Conservation (phyloP, 2,888 invertebrate species). For the Orchesella flavescens region DNA sequence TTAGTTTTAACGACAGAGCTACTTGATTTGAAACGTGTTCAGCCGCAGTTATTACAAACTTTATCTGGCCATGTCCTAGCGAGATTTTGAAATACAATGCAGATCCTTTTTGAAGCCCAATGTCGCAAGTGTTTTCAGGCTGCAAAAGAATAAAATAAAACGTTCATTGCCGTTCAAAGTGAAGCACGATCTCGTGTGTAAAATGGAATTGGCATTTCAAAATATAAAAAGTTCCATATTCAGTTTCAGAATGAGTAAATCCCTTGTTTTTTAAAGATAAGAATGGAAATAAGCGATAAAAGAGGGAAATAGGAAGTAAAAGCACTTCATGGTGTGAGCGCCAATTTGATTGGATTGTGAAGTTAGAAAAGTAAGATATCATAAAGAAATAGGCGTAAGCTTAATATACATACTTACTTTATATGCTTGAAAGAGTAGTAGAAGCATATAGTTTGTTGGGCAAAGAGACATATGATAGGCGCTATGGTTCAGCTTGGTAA, state of each 20-base stretch:
- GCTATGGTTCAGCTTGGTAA: slow-evolving; percentile 13
- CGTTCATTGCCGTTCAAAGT: slow-evolving; percentile 13
- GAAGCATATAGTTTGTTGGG: not conserved
- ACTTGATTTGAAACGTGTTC: no score
- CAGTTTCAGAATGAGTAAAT: not conserved
- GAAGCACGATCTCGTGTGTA: slow-evolving; percentile 39
- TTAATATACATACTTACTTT: no score
- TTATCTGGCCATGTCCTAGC: no score
- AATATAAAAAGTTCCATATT: not conserved
- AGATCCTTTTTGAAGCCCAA: no score
- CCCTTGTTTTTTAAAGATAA: slow-evolving; percentile 8
- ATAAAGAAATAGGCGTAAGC: not conserved
- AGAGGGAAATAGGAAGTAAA: not conserved
- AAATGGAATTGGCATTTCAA: slow-evolving; percentile 34
- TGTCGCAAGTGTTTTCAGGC: not conserved
- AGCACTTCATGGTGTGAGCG: slow-evolving; percentile 53
- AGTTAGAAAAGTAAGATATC: slow-evolving; percentile 35
- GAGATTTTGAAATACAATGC: no score
- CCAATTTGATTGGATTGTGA: slow-evolving; percentile 61
- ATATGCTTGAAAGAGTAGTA: no score
- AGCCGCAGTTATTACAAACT: no score
- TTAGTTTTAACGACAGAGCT: no score
- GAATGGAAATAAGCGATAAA: slow-evolving; percentile 23
- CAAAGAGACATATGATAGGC: not conserved
- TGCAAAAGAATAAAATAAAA: not conserved